Evolutionary conservation across 92 coral and sea anemone genomes (phyloP).

Genomic region (Nematostella vectensis): DNA sequence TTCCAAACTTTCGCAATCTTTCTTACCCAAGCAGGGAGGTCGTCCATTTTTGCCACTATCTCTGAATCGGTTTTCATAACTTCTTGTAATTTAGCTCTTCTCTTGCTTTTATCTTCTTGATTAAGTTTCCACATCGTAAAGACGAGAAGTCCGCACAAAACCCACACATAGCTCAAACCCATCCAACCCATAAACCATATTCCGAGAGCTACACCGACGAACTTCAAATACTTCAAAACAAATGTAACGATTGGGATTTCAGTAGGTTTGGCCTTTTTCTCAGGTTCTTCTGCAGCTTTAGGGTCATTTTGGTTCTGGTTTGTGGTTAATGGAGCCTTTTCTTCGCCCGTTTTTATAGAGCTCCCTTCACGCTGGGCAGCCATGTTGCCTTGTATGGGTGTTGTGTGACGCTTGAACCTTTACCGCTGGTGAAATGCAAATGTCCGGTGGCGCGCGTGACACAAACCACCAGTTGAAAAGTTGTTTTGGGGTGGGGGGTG

Average conservation of each 20-base stretch:
- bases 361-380: slow-evolving; percentile 27
- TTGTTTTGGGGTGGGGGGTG: too few relatives aligned
- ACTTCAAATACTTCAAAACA: slow-evolving; percentile 73
- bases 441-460: too few relatives aligned
- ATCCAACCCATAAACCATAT: slow-evolving; percentile 96
- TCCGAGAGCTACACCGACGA: slow-evolving; percentile 82
- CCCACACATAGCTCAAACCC: slow-evolving; percentile 87
- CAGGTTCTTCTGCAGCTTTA: slow-evolving; percentile 15
- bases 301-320: slow-evolving; percentile 8
- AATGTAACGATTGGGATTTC: slow-evolving; percentile 71
- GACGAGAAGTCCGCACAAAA: slow-evolving; percentile 61
- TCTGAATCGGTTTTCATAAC: slow-evolving; percentile 61
- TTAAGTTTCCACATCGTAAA: slow-evolving; percentile 83
- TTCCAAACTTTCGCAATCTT: too few relatives aligned
- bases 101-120: slow-evolving; percentile 63
- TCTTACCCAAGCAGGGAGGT: slow-evolving; percentile 98
- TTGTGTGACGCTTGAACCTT: too few relatives aligned
- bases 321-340: slow-evolving; percentile 5
- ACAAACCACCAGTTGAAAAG: too few relatives aligned
- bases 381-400: too few relatives aligned
- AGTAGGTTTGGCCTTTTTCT: slow-evolving; percentile 42
- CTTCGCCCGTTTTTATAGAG: too few relatives aligned
- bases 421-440: too few relatives aligned
- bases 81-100: slow-evolving; percentile 51
- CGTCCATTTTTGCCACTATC: slow-evolving; percentile 75